phyloP scores from a whole-genome alignment of 1,140 invertebrate species.

The Carcinoscorpius rotundicauda region DNA sequence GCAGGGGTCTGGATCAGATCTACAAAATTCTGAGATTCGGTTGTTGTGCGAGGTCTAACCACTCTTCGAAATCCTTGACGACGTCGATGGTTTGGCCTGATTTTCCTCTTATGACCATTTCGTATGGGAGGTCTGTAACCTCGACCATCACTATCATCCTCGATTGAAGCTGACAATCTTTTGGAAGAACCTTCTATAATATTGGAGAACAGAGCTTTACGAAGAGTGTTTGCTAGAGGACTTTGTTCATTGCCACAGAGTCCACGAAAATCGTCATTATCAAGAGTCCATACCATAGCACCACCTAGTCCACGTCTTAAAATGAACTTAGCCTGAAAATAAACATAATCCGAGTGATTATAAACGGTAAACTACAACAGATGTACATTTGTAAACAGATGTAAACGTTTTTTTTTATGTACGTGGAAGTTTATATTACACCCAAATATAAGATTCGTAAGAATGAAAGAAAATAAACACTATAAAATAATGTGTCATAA shows the following conservation, averaged over 20 bases:
- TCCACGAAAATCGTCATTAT: conserved; percentile 74
- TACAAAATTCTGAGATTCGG: not conserved
- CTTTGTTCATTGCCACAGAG: conserved; percentile 20
- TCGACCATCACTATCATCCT: conserved; percentile 8
- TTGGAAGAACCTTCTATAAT: conserved; percentile 1
- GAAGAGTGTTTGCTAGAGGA: conserved; percentile 19
- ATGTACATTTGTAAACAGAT: not conserved
- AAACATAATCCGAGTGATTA: not conserved
- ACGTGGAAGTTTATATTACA: too few relatives aligned
- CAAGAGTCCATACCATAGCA: conserved; percentile 88
- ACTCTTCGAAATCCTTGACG: not conserved
- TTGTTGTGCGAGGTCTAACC: conserved; percentile 5
- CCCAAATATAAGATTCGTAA: too few relatives aligned
- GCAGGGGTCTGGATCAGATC: conserved; percentile 52
- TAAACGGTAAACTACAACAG: too few relatives aligned
- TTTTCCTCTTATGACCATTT: not conserved
- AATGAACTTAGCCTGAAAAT: conserved; percentile 56
- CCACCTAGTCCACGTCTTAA: conserved; percentile 73
- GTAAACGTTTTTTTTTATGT: not conserved
- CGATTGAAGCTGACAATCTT: not conserved
- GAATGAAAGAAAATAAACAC: too few relatives aligned
- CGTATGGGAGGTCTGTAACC: not conserved
- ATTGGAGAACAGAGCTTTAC: conserved; percentile 8
- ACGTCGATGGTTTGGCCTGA: not conserved
- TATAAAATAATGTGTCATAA: too few relatives aligned